Base-by-base conservation (phyloP, 2,888 invertebrate species). In the Hedychridium roseum region DNA sequence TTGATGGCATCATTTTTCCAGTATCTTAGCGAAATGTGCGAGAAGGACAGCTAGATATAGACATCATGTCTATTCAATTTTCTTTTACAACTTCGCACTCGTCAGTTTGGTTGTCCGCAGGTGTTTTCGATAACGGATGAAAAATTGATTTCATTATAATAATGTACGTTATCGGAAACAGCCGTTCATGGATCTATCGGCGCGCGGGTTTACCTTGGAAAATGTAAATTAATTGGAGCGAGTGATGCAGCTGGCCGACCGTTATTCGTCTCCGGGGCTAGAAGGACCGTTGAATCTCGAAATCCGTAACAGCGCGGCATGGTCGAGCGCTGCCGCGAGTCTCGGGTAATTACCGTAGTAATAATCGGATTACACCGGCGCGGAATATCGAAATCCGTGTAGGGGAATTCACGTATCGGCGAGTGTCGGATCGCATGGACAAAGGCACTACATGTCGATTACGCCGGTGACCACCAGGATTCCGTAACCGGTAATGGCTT, bases 351-450 rank as follows among this genome's bases (percentile, higher is more conserved):
- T 58, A 52, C 57, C 62, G 64, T 50, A 42, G 48, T 63, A 66
- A 67, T 66, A 63, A 66, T 59, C 45, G 50, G 28, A 58, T 60
- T 56, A 60, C 50, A 43, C 46, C 50, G 50, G 42, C 23, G 47
- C 32, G 38, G 52, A 45, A 47, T 50, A 57, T 52, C 34, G 48
- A 35, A 55, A 50, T 60, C 43, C 41, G 38, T 44, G 47, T 56
- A 59, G 54, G 60, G 54, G 55, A 32, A 44, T 65, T 34, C 55
- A 62, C 59, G 64, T 60, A 66, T 66, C 59, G 59, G 50, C 51
- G 64, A 41, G 34, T 45, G 34, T 34, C 39, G n/a, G 31, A 54
- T 56, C 35, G 43, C 34, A 16, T 27, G 37, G 37, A 34, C 5
- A 7, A 14, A 18, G 7, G 36, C 32, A 26, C 5, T 21, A 6